Evolutionary conservation across 2,888 invertebrate genomes (phyloP).

Genomic region (Tenthredo mesomela): DNA sequence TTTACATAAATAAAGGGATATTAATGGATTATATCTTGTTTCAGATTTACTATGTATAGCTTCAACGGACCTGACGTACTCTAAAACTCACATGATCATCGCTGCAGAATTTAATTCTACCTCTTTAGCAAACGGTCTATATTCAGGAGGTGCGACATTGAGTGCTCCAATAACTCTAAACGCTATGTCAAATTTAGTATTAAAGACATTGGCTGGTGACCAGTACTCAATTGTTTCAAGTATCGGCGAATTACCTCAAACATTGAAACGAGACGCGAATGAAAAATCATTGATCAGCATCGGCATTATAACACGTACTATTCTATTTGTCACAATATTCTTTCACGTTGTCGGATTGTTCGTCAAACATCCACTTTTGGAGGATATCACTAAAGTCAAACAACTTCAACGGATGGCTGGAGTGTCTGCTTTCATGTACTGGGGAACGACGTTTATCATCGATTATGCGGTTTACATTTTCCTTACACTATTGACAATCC

Average conservation of each 20-base stretch:
- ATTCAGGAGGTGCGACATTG: conserved; percentile 79
- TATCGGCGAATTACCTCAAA: conserved; percentile 32
- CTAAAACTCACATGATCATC: conserved; percentile 78
- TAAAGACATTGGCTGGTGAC: conserved; percentile 67
- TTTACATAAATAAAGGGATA: too few relatives aligned
- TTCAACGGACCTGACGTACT: conserved; percentile 74
- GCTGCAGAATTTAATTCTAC: conserved; percentile 78
- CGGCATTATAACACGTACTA: conserved; percentile 58
- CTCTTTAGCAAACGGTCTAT: conserved; percentile 75
- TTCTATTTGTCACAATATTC: conserved; percentile 73
- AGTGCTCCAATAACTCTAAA: conserved; percentile 80
- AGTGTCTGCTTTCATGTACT: conserved; percentile 82
- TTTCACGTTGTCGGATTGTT: conserved; percentile 79
- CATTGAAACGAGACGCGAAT: background rate
- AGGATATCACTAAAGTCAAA: conserved; percentile 83
- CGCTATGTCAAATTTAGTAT: conserved; percentile 78
- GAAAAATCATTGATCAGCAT: background rate
- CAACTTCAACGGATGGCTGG: conserved; percentile 86
- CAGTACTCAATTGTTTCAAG: conserved; percentile 66
- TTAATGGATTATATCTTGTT: conserved; percentile 60
- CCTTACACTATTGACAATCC: conserved; percentile 65
- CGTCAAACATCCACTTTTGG: conserved; percentile 82
- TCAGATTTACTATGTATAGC: conserved; percentile 77
- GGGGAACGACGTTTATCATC: conserved; percentile 82
- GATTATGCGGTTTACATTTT: conserved; percentile 79